Base-by-base conservation (phyloP, 2,888 invertebrate genomes). In the Molanna angustata region DNA sequence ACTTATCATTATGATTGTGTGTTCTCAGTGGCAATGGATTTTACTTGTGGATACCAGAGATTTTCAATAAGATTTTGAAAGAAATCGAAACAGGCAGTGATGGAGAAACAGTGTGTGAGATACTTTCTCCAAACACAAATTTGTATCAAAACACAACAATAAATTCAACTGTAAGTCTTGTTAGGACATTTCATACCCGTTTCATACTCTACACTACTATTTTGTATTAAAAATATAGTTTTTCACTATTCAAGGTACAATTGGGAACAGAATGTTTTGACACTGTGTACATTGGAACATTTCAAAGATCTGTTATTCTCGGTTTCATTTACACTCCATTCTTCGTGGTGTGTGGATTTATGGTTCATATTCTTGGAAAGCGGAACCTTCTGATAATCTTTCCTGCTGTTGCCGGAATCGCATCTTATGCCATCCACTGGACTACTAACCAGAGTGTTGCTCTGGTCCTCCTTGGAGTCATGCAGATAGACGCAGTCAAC, bases 241-340 rank as follows among this genome's bases (percentile, higher is more conserved):
- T 27, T 27, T 27, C 11, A 11, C 6, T n/a, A n/a, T n/a, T n/a
- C 6, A 27, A 27, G 27, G 6, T 27, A 27, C 11, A 27, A 27
- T 6, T 27, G 27, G 27, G 11, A 27, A 27, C 27, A 27, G 27
- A 40, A 16, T 86, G 85, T 62, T 69, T 71, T 20, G 73, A 77
- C 27, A 69, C 72, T 0, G 78, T 85, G 57, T 83, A 85, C 63
- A 69, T 76, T 0, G 70, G 71, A 0, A 84, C 86, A 2, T 87
- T 86, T 64, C 70, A 80, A 61, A 81, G 82, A 42, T 81, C 88
- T 41, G 76, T 87, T 56, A 76, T 80, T 56, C 83, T 87, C 61
- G 88, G 87, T 0, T 71, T 77, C 0, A 78, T 80, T 3, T 85
- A 86, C 63, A 75, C 84, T 18, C 63, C 83, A 1, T 81, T 84